Conservation (phyloP, 1,140 invertebrate genomes). For the Drosophila kepulauana region DNA sequence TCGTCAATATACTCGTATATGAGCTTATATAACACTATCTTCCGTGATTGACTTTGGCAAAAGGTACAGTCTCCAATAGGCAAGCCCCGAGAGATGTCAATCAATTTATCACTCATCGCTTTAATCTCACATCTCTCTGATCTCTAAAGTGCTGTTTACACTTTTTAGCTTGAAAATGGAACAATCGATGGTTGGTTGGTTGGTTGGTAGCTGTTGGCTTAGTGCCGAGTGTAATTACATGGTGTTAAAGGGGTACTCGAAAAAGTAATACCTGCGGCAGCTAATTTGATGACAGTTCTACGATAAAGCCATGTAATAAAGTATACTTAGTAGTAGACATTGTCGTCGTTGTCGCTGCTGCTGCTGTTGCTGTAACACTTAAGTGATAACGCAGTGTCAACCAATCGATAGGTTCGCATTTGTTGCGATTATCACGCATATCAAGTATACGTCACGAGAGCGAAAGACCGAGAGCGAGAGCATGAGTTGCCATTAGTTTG, state of each 20-base stretch:
- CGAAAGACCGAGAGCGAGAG: neutral
- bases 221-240: neutral
- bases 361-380: slow-evolving; percentile 13
- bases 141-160: neutral
- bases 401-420: neutral
- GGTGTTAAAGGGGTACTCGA: slow-evolving; percentile 8
- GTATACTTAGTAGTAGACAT: neutral
- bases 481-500: slow-evolving; percentile 13
- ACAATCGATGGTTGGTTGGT: neutral
- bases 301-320: slow-evolving; percentile 28
- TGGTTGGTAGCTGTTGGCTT: neutral
- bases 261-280: slow-evolving; percentile 1
- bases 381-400: slow-evolving; percentile 18
- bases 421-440: slow-evolving; percentile 5
- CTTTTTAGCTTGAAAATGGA: neutral
- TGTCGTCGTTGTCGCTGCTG: no score
- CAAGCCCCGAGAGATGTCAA: neutral
- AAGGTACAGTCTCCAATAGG: neutral
- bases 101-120: neutral
- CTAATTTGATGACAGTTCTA: slow-evolving; percentile 32
- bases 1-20: neutral
- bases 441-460: slow-evolving; percentile 15
- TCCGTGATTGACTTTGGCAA: neutral
- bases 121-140: neutral
- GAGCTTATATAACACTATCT: neutral